A percentile compares a stretch with the other conserved stretches of the same genome.
Evolutionary conservation across 2,888 invertebrate species (phyloP).

Genomic region (Machimus rusticus): DNA sequence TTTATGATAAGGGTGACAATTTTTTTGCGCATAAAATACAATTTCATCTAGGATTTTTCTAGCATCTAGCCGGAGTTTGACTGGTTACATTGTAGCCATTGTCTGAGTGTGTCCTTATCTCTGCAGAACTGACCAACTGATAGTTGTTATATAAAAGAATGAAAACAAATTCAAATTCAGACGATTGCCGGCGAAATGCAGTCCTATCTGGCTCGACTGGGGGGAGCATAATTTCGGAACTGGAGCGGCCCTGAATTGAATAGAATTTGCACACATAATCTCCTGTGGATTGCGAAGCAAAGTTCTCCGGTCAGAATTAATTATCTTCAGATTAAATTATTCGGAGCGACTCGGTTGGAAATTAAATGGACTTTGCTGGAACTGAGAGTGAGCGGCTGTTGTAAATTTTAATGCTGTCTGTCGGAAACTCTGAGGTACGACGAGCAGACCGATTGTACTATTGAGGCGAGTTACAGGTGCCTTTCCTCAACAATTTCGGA

Average conservation of each 20-base stretch:
- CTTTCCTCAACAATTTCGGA: neutral
- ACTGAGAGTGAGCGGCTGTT: neutral
- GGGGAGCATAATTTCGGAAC: neutral
- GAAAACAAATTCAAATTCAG: neutral
- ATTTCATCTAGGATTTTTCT: neutral
- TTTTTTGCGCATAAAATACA: neutral
- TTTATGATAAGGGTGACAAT: neutral
- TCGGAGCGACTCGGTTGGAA: constrained; percentile 14
- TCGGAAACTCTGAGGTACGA: neutral
- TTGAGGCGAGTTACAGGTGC: neutral
- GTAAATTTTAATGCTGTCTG: neutral
- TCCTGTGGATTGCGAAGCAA: constrained; percentile 32
- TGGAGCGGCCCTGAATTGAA: constrained; percentile 6
- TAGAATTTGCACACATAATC: constrained; percentile 38
- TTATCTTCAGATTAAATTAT: constrained; percentile 30
- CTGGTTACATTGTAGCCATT: neutral
- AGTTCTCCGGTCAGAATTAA: constrained; percentile 31
- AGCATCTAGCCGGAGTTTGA: neutral
- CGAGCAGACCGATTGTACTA: neutral
- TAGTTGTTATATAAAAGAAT: constrained; percentile 2
- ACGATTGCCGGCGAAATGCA: neutral
- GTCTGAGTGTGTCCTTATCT: neutral
- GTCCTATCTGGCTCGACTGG: neutral
- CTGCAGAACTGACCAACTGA: neutral
- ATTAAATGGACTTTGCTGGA: constrained; percentile 8